These are phyloP conservation scores for Channallabes apus DNA, from an alignment of 2,797 vertebrate species.

Conservation along the genomic window DNA sequence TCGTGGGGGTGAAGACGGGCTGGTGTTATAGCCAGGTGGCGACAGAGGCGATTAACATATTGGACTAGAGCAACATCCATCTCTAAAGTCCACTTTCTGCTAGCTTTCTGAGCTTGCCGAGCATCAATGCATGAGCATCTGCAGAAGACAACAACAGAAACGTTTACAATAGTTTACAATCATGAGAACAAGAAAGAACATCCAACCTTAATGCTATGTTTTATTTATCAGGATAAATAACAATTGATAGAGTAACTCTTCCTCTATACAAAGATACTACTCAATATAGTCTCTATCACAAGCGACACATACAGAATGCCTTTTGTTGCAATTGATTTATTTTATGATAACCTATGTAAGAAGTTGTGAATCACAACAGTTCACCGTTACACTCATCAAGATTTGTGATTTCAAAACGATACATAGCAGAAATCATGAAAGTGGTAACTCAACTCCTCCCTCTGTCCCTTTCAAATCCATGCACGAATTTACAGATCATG, in stretches of 20 bases:
- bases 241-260: background rate
- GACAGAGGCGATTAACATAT: constrained; percentile 91
- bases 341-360: no score
- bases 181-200: background rate
- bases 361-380: no score
- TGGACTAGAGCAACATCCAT: constrained; percentile 96
- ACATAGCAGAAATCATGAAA: no score
- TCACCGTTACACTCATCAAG: no score
- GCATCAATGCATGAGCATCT: constrained; percentile 87
- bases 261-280: no score
- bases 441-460: background rate
- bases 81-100: constrained; percentile 91
- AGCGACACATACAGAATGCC: no score
- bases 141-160: constrained; percentile 24
- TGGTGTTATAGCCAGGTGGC: constrained; percentile 94
- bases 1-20: constrained; percentile 94
- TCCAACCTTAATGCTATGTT: no score
- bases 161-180: background rate
- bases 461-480: background rate
- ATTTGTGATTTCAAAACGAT: no score
- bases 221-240: background rate
- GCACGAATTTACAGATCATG: background rate
- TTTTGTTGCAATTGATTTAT: no score
- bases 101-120: constrained; percentile 91
- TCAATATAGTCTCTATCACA: no score